phyloP scores from a whole-genome alignment of 1,140 invertebrate genomes.

The Penaeus vannamei region DNA sequence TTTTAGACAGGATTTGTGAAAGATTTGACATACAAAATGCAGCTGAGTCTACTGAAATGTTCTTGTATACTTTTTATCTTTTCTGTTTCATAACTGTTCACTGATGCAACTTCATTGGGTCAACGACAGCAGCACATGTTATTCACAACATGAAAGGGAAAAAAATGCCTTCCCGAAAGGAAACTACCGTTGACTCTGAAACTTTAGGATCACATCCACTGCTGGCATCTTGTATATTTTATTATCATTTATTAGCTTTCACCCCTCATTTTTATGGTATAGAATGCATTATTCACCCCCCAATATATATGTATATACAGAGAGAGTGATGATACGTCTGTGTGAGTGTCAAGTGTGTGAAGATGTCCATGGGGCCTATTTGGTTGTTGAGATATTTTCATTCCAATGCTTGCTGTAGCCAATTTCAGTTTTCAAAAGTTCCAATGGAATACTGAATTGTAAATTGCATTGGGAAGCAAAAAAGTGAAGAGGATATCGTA shows the following conservation, averaged over 20 bases:
- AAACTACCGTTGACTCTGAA: neutral
- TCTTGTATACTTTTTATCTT: slow-evolving; percentile 7
- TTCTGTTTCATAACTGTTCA: slow-evolving; percentile 16
- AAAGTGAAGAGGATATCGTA: no score
- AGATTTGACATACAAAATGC: slow-evolving; percentile 41
- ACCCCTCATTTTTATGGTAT: slow-evolving; percentile 39
- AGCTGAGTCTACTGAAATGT: slow-evolving; percentile 38
- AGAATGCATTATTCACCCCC: slow-evolving; percentile 52
- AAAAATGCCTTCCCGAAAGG: neutral
- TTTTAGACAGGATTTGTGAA: slow-evolving; percentile 1
- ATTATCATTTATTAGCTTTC: slow-evolving; percentile 42
- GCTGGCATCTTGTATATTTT: slow-evolving; percentile 32
- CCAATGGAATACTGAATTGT: no score
- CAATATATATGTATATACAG: slow-evolving; percentile 39
- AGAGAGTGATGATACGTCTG: slow-evolving; percentile 1
- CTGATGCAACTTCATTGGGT: slow-evolving; percentile 40
- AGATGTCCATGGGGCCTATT: slow-evolving; percentile 34
- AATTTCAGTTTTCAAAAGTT: neutral
- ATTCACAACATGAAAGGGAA: no score
- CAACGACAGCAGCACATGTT: slow-evolving; percentile 16
- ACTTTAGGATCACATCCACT: slow-evolving; percentile 26
- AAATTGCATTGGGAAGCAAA: no score
- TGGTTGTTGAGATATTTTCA: slow-evolving; percentile 46
- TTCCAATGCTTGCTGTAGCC: slow-evolving; percentile 38
- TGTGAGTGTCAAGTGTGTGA: neutral